phyloP scores from a whole-genome alignment of 2,888 invertebrate species.

The Anoplius nigerrimus region DNA sequence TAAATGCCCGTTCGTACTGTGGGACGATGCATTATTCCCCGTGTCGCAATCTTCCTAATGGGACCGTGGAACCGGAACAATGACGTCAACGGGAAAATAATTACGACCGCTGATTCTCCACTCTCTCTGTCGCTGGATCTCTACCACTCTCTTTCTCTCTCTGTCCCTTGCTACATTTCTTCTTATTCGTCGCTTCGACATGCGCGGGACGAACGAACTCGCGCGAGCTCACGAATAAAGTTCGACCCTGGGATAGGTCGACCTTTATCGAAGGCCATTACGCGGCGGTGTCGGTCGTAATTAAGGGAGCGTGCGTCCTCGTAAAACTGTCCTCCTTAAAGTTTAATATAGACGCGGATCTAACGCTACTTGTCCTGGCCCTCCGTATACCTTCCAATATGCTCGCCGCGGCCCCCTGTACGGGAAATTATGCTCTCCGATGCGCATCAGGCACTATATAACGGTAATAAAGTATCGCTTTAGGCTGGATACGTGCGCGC shows the following conservation, averaged over 20 bases:
- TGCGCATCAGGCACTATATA: slow-evolving; percentile 14
- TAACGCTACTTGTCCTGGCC: slow-evolving; percentile 21
- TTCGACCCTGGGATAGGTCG: slow-evolving; percentile 25
- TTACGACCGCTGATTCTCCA: no score
- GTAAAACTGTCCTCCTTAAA: slow-evolving; percentile 29
- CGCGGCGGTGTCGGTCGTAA: slow-evolving; percentile 23
- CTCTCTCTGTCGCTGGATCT: no score
- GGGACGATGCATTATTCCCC: no score
- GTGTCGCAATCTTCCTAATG: no score
- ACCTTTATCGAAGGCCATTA: slow-evolving; percentile 20
- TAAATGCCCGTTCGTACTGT: no score
- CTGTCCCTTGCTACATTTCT: background rate
- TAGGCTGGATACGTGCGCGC: slow-evolving; percentile 7
- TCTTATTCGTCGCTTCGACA: no score
- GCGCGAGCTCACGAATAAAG: slow-evolving; percentile 16
- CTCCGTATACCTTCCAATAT: slow-evolving; percentile 25
- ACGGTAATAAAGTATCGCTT: slow-evolving; percentile 18
- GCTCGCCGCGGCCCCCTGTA: slow-evolving; percentile 15
- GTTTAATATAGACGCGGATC: slow-evolving; percentile 31
- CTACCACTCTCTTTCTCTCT: no score
- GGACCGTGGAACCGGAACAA: no score
- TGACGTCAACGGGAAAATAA: slow-evolving; percentile 4
- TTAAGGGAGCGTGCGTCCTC: slow-evolving; percentile 28
- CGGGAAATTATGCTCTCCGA: slow-evolving; percentile 20
- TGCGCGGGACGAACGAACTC: slow-evolving; percentile 11